Evolutionary conservation across 2,113 vertebrate genomes (phyloP), one percentile per base, ranked within the genome.

Genomic region (Crotalus horridus): DNA sequence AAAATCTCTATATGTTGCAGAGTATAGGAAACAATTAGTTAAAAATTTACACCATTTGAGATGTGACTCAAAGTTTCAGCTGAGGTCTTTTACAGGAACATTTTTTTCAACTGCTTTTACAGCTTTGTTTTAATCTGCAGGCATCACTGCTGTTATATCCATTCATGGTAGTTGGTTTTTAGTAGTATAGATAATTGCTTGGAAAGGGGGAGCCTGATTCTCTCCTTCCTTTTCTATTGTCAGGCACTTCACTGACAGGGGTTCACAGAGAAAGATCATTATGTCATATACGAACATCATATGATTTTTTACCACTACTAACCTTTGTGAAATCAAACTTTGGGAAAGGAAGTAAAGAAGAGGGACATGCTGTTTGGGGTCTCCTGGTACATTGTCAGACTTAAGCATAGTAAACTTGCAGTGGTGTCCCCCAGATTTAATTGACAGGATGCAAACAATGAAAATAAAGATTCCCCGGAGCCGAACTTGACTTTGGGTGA

Each of bases 181-280:
- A 92, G 87, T 91, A 5, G 85, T 91, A 81, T 92, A 74, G 54
- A 90, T 94, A 95, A 95, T 96, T 93, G 92, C 91, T 94, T 95
- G 96, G 93, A 95, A 94, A 94, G 94, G 55, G 93, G 92, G 91
- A 94, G 93, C 0, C 1, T 24, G 91, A 89, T 93, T 93, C 12
- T 88, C 58, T 33, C 23, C n/a, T 21, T 26, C 33, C 29, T 85
- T 81, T 95, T 92, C 81, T 94, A 87, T 69, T 91, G 94, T 94
- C 55, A 0, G 0, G 4, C 46, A 93, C 90, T 54, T 92, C 95
- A 91, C 93, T 92, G 96, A 92, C 93, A 94, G 94, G 55, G 54
- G 20, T 21, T 85, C 91, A 55, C 61, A 95, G 93, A 56, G 87
- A 90, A 87, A 12, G 7, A 88, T 55, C 1, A 3, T 88, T 92